Evolutionary conservation across 2,888 invertebrate genomes (phyloP), one percentile per base, ranked within the genome.

Genomic region (Platycnemis pennipes): DNA sequence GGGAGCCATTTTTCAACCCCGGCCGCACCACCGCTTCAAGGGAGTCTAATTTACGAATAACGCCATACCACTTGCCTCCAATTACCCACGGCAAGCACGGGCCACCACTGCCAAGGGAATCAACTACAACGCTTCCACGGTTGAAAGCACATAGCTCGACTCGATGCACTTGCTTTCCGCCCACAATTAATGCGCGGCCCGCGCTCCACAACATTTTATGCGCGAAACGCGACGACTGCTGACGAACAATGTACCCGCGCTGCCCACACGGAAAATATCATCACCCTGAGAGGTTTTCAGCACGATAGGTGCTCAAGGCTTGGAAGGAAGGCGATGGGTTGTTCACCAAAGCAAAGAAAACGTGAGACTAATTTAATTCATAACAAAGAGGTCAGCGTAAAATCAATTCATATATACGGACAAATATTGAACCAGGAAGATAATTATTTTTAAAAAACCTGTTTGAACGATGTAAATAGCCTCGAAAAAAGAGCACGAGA

Each of bases 51-150:
- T 37, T 77, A 77, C 31, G 77, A 77, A 37, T 77, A 7, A 0
- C 31, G 31, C 13, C 77, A 16, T 11, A 31, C 77, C 77, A 77
- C 77, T 77, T n/a, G 31, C 77, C 77, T 77, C 77, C 77, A 77
- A 77, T 77, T 77, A 77, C 77, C 77, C n/a, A 37, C 77, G 3
- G 77, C 77, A 77, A 77, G 37, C 77, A 77, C 37, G 77, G 77
- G 37, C 77, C 77, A 37, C 77, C 37, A 77, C 77, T 37, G 77
- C 77, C 37, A 77, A 77, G 77, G 77, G 77, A 77, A 77, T 77
- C 77, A 77, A 77, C 77, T 77, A 77, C 77, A 8, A 77, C 26
- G 63, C 63, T n/a, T 7, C 77, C 11, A 37, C 37, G 37, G 77
- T 77, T 77, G 37, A 77, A 77, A 77, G 77, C 77, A 37, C 77